A percentile compares a stretch with the other conserved stretches of the same genome.
Conservation (phyloP, 2,888 invertebrate genomes). For the Dryocosmus kuriphilus region DNA sequence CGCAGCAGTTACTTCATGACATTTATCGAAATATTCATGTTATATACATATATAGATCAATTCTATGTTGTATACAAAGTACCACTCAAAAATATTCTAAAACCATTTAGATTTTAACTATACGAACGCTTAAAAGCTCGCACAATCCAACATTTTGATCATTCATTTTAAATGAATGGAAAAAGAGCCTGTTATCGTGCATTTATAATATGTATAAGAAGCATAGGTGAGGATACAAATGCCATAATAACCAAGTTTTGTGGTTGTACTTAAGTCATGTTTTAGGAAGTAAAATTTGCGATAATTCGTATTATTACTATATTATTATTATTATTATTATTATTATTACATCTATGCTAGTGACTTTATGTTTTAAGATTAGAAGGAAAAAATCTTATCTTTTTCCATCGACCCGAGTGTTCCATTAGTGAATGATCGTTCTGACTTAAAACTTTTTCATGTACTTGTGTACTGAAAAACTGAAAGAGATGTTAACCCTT, state of each 20-base stretch:
- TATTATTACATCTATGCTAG: constrained; percentile 1
- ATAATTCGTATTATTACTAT: constrained; percentile 46
- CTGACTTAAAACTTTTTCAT: neutral
- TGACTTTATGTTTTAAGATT: constrained; percentile 19
- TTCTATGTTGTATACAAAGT: neutral
- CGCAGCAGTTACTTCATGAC: neutral
- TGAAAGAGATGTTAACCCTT: neutral
- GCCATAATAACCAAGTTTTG: constrained; percentile 77
- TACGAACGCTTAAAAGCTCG: neutral
- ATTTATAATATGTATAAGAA: constrained; percentile 36
- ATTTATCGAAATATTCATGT: neutral
- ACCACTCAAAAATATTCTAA: neutral
- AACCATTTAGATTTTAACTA: neutral
- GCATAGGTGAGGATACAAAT: constrained; percentile 72
- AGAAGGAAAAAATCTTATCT: neutral
- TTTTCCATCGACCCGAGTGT: neutral
- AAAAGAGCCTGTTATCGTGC: neutral
- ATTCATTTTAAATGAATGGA: neutral
- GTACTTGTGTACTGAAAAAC: neutral
- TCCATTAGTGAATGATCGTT: constrained; percentile 20
- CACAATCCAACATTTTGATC: neutral
- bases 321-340: constrained; percentile 13
- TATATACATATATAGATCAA: neutral
- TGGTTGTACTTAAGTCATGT: constrained; percentile 78
- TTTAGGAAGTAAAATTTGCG: constrained; percentile 60